phyloP scores from a whole-genome alignment of 92 coral and sea anemone genomes.

The Parazoanthus darwini region DNA sequence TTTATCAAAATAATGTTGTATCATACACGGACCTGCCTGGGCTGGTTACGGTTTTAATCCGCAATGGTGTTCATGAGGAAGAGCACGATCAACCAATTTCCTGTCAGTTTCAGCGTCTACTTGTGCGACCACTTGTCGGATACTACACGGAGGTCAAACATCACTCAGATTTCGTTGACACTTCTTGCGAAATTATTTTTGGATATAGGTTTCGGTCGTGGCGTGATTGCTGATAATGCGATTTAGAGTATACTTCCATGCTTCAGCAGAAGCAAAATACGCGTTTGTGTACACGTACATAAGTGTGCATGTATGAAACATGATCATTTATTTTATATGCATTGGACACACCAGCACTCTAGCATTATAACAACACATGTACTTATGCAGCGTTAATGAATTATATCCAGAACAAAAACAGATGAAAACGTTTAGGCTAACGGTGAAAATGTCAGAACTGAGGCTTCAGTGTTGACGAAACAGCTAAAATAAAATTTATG shows the following conservation, averaged over 20 bases:
- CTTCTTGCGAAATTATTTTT: neutral
- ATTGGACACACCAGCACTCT: too few relatives aligned
- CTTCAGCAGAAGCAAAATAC: too few relatives aligned
- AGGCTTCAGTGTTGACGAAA: neutral
- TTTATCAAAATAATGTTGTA: neutral
- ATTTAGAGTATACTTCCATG: too few relatives aligned
- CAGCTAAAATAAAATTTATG: too few relatives aligned
- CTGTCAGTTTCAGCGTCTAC: neutral
- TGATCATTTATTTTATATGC: neutral
- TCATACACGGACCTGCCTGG: neutral
- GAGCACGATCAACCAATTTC: neutral
- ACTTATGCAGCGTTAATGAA: neutral
- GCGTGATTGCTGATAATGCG: neutral
- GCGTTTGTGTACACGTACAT: too few relatives aligned
- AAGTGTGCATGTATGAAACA: neutral
- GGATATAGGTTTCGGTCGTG: neutral
- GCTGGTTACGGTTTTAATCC: neutral
- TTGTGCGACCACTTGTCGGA: conserved; percentile 12
- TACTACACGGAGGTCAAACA: neutral
- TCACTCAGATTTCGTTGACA: neutral
- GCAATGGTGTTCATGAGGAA: neutral
- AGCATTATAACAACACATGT: too few relatives aligned
- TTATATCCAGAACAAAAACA: too few relatives aligned
- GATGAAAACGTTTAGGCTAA: neutral
- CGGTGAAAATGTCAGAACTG: neutral